Evolutionary conservation across 2,888 invertebrate species (phyloP).

Genomic region (Diabrotica balteata): DNA sequence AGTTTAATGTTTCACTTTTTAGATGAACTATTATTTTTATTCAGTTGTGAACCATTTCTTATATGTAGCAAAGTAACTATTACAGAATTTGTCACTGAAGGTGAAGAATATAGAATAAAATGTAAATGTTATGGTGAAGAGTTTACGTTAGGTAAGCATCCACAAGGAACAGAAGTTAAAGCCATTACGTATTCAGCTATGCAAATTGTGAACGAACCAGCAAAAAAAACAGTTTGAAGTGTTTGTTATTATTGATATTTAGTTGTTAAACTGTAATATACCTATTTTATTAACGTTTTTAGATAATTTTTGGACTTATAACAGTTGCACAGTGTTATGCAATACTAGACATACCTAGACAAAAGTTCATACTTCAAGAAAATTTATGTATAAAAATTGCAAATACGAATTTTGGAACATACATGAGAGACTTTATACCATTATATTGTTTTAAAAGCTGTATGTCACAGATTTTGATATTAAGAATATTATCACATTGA

Average conservation of each 20-base stretch:
- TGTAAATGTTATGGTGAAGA: constrained; percentile 91
- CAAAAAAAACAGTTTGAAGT: constrained; percentile 81
- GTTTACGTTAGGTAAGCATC: constrained; percentile 91
- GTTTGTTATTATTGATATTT: constrained; percentile 98
- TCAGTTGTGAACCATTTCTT: constrained; percentile 89
- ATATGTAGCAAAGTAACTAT: constrained; percentile 89
- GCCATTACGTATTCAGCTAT: constrained; percentile 99
- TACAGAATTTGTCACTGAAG: constrained; percentile 77
- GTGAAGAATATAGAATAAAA: constrained; percentile 80
- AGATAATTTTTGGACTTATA: no score
- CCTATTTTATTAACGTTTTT: no score
- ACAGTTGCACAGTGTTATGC: no score
- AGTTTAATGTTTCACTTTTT: constrained; percentile 90
- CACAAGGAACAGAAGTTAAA: constrained; percentile 97
- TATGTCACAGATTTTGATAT: no score
- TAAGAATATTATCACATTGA: no score
- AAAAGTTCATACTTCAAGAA: no score
- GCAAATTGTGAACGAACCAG: constrained; percentile 83
- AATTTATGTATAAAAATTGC: no score
- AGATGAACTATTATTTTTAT: constrained; percentile 92
- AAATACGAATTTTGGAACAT: no score
- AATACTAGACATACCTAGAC: no score
- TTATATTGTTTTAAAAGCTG: no score
- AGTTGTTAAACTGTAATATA: constrained; percentile 33
- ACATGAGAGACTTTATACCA: no score